phyloP scores from a whole-genome alignment of 2,797 vertebrate genomes.

The Phylloscopus collybita region DNA sequence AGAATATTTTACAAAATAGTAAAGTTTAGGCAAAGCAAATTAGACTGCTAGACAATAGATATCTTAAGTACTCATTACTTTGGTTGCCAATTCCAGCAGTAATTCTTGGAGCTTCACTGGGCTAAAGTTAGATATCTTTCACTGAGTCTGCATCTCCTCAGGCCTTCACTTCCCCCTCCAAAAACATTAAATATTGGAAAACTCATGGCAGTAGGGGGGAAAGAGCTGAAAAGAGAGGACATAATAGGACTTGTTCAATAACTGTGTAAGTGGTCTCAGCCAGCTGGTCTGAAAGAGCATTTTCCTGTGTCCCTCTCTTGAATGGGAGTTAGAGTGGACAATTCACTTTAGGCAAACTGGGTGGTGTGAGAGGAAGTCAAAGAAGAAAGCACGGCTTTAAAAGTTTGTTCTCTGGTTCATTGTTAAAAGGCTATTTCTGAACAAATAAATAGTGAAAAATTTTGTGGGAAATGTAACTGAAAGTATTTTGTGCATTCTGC shows the following conservation, averaged over 20 bases:
- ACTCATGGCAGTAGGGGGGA: neutral
- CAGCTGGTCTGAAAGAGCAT: neutral
- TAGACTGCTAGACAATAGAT: neutral
- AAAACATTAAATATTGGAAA: neutral
- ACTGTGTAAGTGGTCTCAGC: neutral
- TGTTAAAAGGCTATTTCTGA: neutral
- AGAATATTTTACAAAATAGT: neutral
- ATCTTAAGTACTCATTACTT: neutral
- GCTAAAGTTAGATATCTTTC: neutral
- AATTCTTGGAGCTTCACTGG: neutral
- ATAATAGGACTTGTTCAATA: neutral
- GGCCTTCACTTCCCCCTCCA: neutral
- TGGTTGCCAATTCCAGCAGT: neutral
- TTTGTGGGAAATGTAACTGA: neutral
- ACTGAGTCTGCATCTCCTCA: neutral
- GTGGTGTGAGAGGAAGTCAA: neutral
- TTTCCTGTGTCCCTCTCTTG: neutral
- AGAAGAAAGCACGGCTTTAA: neutral
- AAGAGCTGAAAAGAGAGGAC: neutral
- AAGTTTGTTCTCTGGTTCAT: neutral
- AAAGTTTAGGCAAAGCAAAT: neutral
- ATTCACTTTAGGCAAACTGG: neutral
- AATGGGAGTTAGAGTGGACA: neutral
- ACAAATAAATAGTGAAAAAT: neutral
- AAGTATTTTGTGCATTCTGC: neutral